These are phyloP conservation scores for Thymallus thymallus DNA, from an alignment of 2,113 vertebrate genomes.

Conservation along the genomic window DNA sequence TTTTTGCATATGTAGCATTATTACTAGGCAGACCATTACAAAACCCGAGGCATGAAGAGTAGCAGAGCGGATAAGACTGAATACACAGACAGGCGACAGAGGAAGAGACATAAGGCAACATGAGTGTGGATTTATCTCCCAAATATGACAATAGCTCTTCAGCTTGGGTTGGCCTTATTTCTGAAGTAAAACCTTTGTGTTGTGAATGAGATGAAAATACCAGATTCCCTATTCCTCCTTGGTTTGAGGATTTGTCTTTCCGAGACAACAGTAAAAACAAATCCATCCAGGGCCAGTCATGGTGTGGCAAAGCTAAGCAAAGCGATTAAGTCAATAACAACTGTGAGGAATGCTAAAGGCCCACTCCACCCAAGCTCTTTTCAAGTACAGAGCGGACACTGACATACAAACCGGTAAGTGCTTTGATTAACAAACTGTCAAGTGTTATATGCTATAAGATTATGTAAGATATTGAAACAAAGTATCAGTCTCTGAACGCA, in stretches of 20 bases:
- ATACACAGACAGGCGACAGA: slow-evolving; percentile 19
- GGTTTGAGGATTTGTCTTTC: slow-evolving; percentile 2
- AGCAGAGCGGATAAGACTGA: slow-evolving; percentile 14
- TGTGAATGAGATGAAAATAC: slow-evolving; percentile 17
- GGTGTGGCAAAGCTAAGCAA: slow-evolving; percentile 36
- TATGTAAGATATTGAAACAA: not conserved
- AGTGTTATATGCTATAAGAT: slow-evolving; percentile 24
- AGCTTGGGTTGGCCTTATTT: not conserved
- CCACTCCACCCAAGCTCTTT: slow-evolving; percentile 1
- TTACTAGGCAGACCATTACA: slow-evolving; percentile 38
- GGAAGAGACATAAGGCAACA: slow-evolving; percentile 36
- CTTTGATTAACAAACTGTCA: slow-evolving; percentile 25
- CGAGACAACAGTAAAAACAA: slow-evolving; percentile 1
- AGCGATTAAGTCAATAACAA: slow-evolving; percentile 1
- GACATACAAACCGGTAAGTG: not conserved
- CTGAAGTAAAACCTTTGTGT: not conserved
- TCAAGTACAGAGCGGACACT: not conserved
- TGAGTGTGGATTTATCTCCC: slow-evolving; percentile 16
- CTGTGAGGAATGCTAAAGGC: not conserved
- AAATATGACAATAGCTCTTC: slow-evolving; percentile 7
- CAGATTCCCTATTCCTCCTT: not conserved
- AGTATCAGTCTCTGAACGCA: not conserved
- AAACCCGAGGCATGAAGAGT: slow-evolving; percentile 32
- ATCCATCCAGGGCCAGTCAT: slow-evolving; percentile 16
- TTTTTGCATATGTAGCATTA: slow-evolving; percentile 58